Evolutionary conservation across 2,797 vertebrate genomes (phyloP).

Genomic region (Phataginus tricuspis): DNA sequence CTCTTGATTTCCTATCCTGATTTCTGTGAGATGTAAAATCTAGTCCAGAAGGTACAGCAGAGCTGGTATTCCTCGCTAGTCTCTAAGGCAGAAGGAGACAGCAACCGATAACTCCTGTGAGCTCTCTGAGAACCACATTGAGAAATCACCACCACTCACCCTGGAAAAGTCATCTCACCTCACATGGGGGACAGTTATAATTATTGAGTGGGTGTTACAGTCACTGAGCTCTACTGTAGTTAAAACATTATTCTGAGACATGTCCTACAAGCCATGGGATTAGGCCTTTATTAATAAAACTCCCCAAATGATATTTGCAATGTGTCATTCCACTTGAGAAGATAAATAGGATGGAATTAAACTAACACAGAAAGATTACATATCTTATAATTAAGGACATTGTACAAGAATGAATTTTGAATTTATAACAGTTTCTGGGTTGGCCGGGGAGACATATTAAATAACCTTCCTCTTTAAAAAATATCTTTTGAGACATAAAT

Average conservation of each 20-base stretch:
- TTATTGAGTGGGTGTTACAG: conserved; percentile 13
- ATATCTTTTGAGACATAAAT: conserved; percentile 72
- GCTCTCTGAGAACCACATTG: not conserved
- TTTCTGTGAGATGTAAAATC: not conserved
- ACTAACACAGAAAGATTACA: conserved; percentile 70
- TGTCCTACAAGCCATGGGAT: conserved; percentile 52
- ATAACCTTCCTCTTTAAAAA: conserved; percentile 66
- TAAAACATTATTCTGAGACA: conserved; percentile 66
- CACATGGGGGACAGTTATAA: not conserved
- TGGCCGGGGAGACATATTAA: conserved; percentile 57
- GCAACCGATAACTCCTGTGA: not conserved
- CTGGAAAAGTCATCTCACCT: not conserved
- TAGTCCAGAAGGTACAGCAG: not conserved
- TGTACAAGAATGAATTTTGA: conserved; percentile 67
- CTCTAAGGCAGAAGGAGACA: not conserved
- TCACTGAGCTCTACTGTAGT: not conserved
- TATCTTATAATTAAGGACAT: conserved; percentile 75
- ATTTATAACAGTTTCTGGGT: conserved; percentile 64
- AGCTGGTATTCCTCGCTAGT: not conserved
- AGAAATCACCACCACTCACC: not conserved
- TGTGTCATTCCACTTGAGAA: conserved; percentile 69
- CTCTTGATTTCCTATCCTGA: not conserved
- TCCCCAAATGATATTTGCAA: conserved; percentile 67
- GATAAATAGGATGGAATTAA: conserved; percentile 72
- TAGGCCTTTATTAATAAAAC: conserved; percentile 75